Evolutionary conservation across 2,888 invertebrate species (phyloP), one percentile per base, ranked within the genome.

Genomic region (Troides aeacus): DNA sequence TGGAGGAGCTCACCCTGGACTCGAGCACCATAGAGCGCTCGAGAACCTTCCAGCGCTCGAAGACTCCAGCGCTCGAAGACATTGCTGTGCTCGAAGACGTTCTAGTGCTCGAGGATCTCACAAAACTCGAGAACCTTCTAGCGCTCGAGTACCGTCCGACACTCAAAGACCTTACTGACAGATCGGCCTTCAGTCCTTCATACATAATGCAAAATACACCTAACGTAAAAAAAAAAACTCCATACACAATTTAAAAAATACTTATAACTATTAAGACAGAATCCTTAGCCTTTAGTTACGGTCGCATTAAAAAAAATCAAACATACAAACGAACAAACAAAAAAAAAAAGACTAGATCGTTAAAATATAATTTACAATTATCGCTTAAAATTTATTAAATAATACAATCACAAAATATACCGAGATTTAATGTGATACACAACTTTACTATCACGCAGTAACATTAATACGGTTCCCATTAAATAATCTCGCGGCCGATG

Each of bases 281-380:
- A 80, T 81, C 79, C 75, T 78, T 30, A 30, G 79, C 78, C 81
- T 81, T 80, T 75, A 82, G 46, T 85, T 84, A 84, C 79, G 84
- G 84, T 81, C 81, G 81, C 85, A 82, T 77, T 56, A 82, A 84
- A 86, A 81, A 80, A 84, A 86, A 82, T 72, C 73, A 78, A 70
- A 70, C 65, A 30, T 24, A 24, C 24, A 24, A 30, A 66, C 39
- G 7, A 10, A 39, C 39, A 10, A 7, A 10, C 10, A 69, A 69
- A 64, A 80, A 86, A 84, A 86, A 84, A 84, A 84, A 86, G 91
- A 91, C 91, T 91, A 91, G 91, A 91, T 84, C 85, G 87, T 90
- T 90, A 90, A 81, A 80, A 77, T 74, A 8, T 39, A 71, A 70
- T 30, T 69, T 80, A 81, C 81, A 80, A 82, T 76, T 76, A 81